phyloP scores from a whole-genome alignment of 2,113 vertebrate genomes.

The Tachysurus vachellii region DNA sequence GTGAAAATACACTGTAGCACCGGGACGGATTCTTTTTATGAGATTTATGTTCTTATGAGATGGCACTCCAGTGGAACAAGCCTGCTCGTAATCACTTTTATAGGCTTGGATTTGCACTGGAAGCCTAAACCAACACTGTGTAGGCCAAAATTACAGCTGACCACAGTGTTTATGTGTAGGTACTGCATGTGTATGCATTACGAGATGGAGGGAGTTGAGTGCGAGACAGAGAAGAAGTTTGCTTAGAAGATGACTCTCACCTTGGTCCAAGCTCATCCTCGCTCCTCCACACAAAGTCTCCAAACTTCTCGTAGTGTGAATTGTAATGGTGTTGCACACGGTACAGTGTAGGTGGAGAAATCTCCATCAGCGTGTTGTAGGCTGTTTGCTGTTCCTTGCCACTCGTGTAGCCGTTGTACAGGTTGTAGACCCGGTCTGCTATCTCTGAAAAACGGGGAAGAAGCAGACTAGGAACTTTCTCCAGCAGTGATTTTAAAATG shows the following conservation, averaged over 20 bases:
- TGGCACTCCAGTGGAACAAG: constrained; percentile 52
- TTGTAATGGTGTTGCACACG: constrained; percentile 97
- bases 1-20: constrained; percentile 42
- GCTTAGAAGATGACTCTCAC: constrained; percentile 66
- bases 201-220: constrained; percentile 11
- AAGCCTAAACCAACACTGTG: constrained; percentile 54
- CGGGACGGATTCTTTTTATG: constrained; percentile 38
- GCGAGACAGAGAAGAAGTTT: neutral
- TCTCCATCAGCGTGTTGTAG: constrained; percentile 96
- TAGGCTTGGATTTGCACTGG: constrained; percentile 50
- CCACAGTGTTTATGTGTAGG: constrained; percentile 47
- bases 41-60: constrained; percentile 53
- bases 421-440: constrained; percentile 95
- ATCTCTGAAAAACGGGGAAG: constrained; percentile 76
- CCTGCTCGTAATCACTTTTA: constrained; percentile 50
- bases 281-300: constrained; percentile 96
- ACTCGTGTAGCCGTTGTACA: constrained; percentile 98
- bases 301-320: constrained; percentile 97
- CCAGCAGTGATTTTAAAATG: neutral
- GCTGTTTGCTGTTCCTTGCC: constrained; percentile 99
- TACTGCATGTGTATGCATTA: constrained; percentile 38
- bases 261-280: constrained; percentile 97
- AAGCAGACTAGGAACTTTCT: neutral
- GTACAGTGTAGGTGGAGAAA: constrained; percentile 88
- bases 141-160: constrained; percentile 51